These are phyloP conservation scores for Kryptolebias marmoratus DNA, from an alignment of 2,113 vertebrate species.

Conservation along the genomic window DNA sequence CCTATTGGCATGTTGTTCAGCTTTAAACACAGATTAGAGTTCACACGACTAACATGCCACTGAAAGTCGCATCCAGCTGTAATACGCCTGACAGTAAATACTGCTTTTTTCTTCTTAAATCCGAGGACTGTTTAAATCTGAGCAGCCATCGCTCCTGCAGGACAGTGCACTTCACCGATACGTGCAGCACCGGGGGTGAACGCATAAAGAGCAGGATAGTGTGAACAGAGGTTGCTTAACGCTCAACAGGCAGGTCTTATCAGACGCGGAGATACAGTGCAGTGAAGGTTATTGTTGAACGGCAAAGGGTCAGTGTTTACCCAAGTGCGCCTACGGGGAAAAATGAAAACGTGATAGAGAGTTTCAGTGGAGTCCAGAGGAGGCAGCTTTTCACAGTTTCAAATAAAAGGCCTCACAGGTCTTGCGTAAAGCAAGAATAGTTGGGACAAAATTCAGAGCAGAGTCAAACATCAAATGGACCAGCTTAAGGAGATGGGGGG, in stretches of 20 bases:
- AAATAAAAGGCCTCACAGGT: neutral
- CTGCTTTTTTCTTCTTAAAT: constrained; percentile 7
- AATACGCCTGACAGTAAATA: constrained; percentile 50
- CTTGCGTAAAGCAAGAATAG: too few species aligned
- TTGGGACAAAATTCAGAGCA: too few species aligned
- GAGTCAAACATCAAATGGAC: too few species aligned
- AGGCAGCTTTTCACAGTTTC: constrained; percentile 6
- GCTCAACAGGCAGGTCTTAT: constrained; percentile 7
- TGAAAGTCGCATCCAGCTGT: constrained; percentile 54
- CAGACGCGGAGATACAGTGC: constrained; percentile 7
- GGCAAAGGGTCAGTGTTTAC: constrained; percentile 8
- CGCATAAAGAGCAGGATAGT: constrained; percentile 13
- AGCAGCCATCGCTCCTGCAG: constrained; percentile 11
- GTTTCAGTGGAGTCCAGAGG: constrained; percentile 28
- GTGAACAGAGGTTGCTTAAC: constrained; percentile 2
- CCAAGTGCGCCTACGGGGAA: constrained; percentile 22
- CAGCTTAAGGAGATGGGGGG: too few species aligned
- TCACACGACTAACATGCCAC: constrained; percentile 63
- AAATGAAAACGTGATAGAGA: constrained; percentile 26
- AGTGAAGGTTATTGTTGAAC: neutral
- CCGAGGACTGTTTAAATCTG: constrained; percentile 12
- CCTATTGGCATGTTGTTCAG: constrained; percentile 24
- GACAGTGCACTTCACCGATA: constrained; percentile 3
- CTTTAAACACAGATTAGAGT: constrained; percentile 13
- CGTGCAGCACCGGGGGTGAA: constrained; percentile 2